Evolutionary conservation across 1,140 invertebrate genomes (phyloP).

Genomic region (Brachionus sp.): DNA sequence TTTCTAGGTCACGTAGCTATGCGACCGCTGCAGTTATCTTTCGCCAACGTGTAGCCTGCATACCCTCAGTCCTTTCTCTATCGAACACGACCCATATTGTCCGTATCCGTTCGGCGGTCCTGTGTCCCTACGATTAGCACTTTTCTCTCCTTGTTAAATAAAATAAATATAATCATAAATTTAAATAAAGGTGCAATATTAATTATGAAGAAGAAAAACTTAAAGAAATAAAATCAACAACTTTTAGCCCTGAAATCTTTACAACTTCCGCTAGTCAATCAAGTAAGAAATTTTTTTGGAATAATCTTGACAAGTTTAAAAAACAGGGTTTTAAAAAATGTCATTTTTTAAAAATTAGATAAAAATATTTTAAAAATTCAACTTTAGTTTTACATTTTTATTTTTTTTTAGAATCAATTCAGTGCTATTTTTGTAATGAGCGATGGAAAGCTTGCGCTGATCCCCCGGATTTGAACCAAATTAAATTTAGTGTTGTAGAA

Average conservation of each 20-base stretch:
- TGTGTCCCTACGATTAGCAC: no score
- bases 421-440: slow-evolving; percentile 11
- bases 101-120: no score
- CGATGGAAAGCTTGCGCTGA: slow-evolving; percentile 6
- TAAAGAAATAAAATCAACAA: neutral
- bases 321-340: no score
- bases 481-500: neutral
- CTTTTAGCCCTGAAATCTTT: neutral
- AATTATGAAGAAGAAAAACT: neutral
- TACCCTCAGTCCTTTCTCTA: no score
- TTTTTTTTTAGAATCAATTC: neutral
- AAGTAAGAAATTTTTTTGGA: neutral
- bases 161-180: neutral
- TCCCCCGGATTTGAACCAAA: neutral
- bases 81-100: no score
- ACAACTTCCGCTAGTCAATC: neutral
- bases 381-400: neutral
- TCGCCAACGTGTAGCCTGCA: no score
- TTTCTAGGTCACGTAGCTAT: no score
- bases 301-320: neutral
- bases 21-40: no score
- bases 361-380: neutral
- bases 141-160: no score
- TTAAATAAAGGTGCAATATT: neutral
- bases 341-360: no score